A percentile compares a stretch with the other conserved stretches of the same genome.
phyloP scores from a whole-genome alignment of 53 echinoderm and acorn worm species.

The Actinopyga echinites region DNA sequence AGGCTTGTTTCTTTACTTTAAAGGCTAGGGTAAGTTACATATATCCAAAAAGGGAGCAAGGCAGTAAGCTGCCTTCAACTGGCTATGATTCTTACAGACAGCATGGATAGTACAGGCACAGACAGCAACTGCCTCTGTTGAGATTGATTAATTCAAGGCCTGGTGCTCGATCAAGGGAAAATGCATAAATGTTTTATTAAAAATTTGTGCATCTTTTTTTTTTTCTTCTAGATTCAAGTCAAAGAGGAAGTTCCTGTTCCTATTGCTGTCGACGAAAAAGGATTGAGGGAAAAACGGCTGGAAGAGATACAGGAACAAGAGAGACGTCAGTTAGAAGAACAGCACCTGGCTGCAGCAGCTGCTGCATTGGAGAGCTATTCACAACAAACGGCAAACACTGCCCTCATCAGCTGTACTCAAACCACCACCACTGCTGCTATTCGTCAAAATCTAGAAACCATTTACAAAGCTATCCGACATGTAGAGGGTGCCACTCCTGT shows the following conservation, averaged over 20 bases:
- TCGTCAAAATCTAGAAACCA: conserved; percentile 93
- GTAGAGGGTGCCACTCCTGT: conserved; percentile 92
- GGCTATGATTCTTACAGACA: no score
- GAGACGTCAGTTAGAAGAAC: conserved; percentile 36
- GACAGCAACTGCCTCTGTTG: no score
- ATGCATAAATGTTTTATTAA: no score
- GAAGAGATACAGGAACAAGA: conserved; percentile 22
- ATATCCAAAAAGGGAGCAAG: no score
- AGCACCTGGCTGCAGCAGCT: conserved; percentile 21
- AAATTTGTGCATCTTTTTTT: no score
- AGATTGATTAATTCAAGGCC: no score
- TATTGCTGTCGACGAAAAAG: neutral
- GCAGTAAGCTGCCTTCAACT: no score
- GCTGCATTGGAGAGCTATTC: neutral
- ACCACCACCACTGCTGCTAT: conserved; percentile 82
- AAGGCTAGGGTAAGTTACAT: no score
- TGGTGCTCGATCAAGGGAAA: no score
- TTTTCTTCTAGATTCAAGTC: neutral
- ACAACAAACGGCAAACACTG: conserved; percentile 26
- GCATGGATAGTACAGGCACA: no score
- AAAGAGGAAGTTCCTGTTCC: conserved; percentile 6
- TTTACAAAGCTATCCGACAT: conserved; percentile 95
- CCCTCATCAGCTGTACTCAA: conserved; percentile 58
- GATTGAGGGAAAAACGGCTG: conserved; percentile 1
- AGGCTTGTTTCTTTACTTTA: no score